phyloP scores from a whole-genome alignment of 1,140 invertebrate genomes.

The Elysia chlorotica region DNA sequence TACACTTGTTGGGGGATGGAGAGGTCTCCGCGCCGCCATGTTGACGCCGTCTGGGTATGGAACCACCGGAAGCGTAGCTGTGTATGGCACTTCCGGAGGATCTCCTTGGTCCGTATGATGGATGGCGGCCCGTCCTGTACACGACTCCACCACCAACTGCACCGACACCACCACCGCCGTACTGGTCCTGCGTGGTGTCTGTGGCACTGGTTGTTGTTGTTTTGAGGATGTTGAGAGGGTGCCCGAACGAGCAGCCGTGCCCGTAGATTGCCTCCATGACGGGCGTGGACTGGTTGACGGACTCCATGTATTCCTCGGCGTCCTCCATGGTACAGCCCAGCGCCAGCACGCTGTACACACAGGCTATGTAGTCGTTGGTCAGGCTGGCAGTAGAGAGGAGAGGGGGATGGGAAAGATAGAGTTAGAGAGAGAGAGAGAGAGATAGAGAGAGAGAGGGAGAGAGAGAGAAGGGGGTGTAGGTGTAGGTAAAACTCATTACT shows the following conservation, averaged over 20 bases:
- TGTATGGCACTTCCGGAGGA: no score
- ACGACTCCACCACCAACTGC: neutral
- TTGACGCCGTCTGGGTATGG: no score
- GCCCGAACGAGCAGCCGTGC: constrained; percentile 28
- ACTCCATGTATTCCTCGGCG: constrained; percentile 28
- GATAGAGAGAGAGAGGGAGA: no score
- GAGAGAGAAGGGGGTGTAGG: no score
- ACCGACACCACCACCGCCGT: neutral
- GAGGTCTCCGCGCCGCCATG: no score
- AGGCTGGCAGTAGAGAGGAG: no score
- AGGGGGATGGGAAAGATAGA: no score
- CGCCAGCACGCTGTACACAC: constrained; percentile 29
- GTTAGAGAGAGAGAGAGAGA: no score
- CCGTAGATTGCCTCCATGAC: constrained; percentile 23
- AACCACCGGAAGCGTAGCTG: no score
- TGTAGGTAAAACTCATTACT: no score
- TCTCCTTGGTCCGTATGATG: neutral
- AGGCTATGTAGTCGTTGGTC: constrained; percentile 33
- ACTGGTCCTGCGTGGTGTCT: constrained; percentile 6
- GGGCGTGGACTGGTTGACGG: constrained; percentile 24
- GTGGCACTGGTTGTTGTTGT: constrained; percentile 22
- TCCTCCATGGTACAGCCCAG: constrained; percentile 30
- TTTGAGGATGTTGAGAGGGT: constrained; percentile 30
- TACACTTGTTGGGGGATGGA: no score
- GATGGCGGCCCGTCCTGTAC: neutral